Evolutionary conservation across 2,888 invertebrate genomes (phyloP), one percentile per base, ranked within the genome.

Genomic region (Sinelater perroti): DNA sequence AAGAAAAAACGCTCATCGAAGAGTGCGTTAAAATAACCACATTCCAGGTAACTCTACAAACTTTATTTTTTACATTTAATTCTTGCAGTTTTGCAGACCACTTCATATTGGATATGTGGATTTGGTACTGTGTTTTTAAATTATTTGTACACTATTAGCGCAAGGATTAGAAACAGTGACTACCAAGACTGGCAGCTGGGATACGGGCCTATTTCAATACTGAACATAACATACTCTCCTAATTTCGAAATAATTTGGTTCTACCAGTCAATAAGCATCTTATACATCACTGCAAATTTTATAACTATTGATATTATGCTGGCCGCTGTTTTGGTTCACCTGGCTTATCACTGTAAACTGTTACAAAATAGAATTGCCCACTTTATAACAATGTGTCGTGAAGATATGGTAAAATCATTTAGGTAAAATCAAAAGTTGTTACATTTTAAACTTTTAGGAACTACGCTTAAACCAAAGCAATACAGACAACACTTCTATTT

Each of bases 241-340:
- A 13, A 7, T 33, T 13, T 2, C 3, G 17, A 38, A 4, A 16
- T 36, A n/a, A n/a, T 8, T 10, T 36, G 36, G 16, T 4, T 8
- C 2, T 36, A 36, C 18, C 18, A 36, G 18, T 8, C 4, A 4
- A 18, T 18, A 4, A 6, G 17, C 3, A 5, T 16, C 7, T 2
- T 8, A 4, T 36, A 3, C 13, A 5, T 10, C 2, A 16, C 13
- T 2, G 31, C 31, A 4, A 5, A 31, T 3, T 31, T 11, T 13
- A 8, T 8, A 2, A 2, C 2, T 4, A 31, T 31, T 11, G 31
- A 31, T 31, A 14, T 31, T 5, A 30, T 7, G 4, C 5, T 7
- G 7, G 24, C 24, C 7, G 24, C 24, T 6, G 24, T 24, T n/a
- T 35, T 56, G 16, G 56, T 35, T n/a, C 56, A 56, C 5, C 35